These are phyloP conservation scores for Zapus hudsonius DNA, from an alignment of 2,113 vertebrate genomes.

Conservation along the genomic window DNA sequence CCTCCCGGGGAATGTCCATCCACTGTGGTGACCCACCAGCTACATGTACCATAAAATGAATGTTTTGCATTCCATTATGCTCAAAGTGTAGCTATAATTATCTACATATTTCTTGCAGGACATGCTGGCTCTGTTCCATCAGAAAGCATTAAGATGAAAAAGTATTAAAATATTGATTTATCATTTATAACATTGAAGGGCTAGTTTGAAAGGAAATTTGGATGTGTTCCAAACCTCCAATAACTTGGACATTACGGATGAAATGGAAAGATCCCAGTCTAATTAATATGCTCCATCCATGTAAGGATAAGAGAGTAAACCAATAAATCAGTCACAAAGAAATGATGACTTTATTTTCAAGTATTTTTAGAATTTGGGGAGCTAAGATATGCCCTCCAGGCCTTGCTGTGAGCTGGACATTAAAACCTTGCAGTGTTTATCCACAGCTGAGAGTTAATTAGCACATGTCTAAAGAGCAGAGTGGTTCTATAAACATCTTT, in stretches of 20 bases:
- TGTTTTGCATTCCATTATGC: constrained; percentile 77
- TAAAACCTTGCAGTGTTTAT: not conserved
- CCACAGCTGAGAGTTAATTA: not conserved
- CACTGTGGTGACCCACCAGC: constrained; percentile 61
- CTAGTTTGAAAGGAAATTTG: constrained; percentile 90
- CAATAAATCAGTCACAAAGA: constrained; percentile 2
- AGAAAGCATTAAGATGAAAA: constrained; percentile 88
- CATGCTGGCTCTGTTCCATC: constrained; percentile 80
- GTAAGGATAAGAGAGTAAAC: constrained; percentile 3
- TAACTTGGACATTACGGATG: constrained; percentile 82
- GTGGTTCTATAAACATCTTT: not conserved
- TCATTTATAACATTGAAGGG: constrained; percentile 90
- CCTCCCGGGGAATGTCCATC: constrained; percentile 65
- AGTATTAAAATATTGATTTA: constrained; percentile 94
- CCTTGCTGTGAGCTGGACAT: not conserved
- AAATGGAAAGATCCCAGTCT: constrained; percentile 83
- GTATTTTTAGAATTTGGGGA: not conserved
- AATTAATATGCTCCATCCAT: constrained; percentile 81
- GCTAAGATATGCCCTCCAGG: not conserved
- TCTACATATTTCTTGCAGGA: constrained; percentile 85
- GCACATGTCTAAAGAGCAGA: no score
- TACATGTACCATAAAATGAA: constrained; percentile 66
- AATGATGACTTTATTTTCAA: not conserved
- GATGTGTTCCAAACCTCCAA: constrained; percentile 84
- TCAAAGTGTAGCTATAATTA: constrained; percentile 74